Evolutionary conservation across 1,140 invertebrate species (phyloP), one percentile per base, ranked within the genome.

Genomic region (Nixonia krombeini): DNA sequence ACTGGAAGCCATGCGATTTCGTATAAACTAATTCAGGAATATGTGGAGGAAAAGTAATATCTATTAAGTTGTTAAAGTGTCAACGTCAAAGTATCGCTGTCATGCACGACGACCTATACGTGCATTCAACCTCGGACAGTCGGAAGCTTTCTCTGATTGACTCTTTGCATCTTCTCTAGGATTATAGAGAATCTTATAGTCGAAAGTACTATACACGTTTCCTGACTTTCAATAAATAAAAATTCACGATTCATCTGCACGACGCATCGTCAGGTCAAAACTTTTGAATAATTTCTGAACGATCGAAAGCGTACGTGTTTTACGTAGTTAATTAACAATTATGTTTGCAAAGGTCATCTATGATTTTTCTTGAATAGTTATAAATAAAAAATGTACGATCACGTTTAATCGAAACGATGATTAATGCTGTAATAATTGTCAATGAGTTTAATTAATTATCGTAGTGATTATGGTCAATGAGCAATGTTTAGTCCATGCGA

Each of bases 131-230:
- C 50, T 23, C 23, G 41, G 38, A 58, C 56, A 53, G 61, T 67
- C 41, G 56, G 51, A 61, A 51, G 64, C 64, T 67, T 67, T 67
- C 64, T 53, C 64, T 61, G 64, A 58, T 58, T 53, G 12, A 23
- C 28, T 40, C 46, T 28, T 51, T 50, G 50, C 33, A 31, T 29
- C n/a, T 13, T 33, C 21, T 21, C 15, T 10, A 16, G 12, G 49
- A 58, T 66, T 55, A 59, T 50, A 31, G 42, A 58, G 38, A 38
- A 49, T 49, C 53, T 57, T 37, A 53, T 38, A 42, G 53, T 57
- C 62, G 62, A 65, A 65, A 66, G 53, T 58, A 35, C 44, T 31
- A 12, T 50, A 46, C 23, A 44, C 49, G 53, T 58, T 66, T 61
- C 45, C 42, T 59, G 33, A 61, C 37, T 67, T 67, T 67, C 45